phyloP scores from a whole-genome alignment of 2,888 invertebrate genomes.

The Eudiplozoon nipponicum region DNA sequence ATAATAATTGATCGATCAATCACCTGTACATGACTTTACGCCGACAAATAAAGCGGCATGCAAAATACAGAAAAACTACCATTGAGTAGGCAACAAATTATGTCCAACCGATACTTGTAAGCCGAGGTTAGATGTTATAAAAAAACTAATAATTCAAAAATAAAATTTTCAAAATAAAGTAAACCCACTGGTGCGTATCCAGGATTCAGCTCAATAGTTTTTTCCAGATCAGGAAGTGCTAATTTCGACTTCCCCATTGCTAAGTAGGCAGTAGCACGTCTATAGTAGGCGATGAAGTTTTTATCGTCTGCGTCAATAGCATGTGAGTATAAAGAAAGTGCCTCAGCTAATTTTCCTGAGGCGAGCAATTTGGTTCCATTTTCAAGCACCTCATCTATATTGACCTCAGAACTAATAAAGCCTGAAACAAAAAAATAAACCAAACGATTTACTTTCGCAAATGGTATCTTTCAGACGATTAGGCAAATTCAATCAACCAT shows the following conservation, averaged over 20 bases:
- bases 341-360: neutral
- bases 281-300: constrained; percentile 76
- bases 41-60: no score
- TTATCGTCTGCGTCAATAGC: constrained; percentile 50
- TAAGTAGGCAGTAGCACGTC: constrained; percentile 69
- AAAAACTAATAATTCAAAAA: constrained; percentile 19
- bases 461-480: no score
- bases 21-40: no score
- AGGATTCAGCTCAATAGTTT: constrained; percentile 60
- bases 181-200: constrained; percentile 56
- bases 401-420: no score
- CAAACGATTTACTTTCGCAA: no score
- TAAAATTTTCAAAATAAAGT: neutral
- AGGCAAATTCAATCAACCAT: no score
- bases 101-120: no score
- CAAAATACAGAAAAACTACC: no score
- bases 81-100: no score
- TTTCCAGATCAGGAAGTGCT: constrained; percentile 63
- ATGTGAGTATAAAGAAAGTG: neutral
- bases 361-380: neutral
- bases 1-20: no score
- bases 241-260: constrained; percentile 75
- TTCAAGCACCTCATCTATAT: neutral
- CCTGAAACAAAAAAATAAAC: no score
- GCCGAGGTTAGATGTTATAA: no score